Conservation (phyloP, 2,113 vertebrate species). For the Charadrius vociferus region DNA sequence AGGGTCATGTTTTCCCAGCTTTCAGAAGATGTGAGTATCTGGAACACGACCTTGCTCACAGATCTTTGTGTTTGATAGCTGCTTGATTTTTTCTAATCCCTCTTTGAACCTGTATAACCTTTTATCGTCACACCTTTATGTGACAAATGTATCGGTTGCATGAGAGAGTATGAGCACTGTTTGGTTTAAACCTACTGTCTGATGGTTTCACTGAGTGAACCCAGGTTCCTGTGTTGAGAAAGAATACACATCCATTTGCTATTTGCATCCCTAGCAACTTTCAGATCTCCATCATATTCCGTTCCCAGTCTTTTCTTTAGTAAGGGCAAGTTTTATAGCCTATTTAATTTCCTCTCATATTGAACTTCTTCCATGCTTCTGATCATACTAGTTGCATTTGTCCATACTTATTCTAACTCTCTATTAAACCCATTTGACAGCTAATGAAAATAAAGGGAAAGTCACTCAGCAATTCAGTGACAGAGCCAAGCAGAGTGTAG, state of each 20-base stretch:
- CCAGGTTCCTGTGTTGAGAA: background rate
- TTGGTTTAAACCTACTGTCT: background rate
- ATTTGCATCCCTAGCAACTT: background rate
- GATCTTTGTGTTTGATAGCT: background rate
- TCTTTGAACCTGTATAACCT: background rate
- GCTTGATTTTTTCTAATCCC: background rate
- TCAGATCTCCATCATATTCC: background rate
- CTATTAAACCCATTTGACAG: background rate
- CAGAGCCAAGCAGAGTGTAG: background rate
- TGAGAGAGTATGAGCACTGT: background rate
- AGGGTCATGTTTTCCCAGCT: background rate
- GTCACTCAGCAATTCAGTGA: background rate
- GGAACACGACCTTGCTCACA: background rate
- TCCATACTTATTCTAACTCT: background rate
- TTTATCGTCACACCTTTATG: background rate
- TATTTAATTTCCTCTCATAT: background rate
- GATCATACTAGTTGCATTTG: background rate
- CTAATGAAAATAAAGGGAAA: background rate
- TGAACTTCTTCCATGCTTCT: accelerated
- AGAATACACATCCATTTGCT: background rate
- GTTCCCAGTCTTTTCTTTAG: background rate
- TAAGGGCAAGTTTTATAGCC: background rate
- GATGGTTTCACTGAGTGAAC: background rate
- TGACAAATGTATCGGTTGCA: accelerated
- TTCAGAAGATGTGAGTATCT: background rate